Evolutionary conservation across 2,113 vertebrate genomes (phyloP), one percentile per base, ranked within the genome.

Genomic region (Trinectes maculatus): DNA sequence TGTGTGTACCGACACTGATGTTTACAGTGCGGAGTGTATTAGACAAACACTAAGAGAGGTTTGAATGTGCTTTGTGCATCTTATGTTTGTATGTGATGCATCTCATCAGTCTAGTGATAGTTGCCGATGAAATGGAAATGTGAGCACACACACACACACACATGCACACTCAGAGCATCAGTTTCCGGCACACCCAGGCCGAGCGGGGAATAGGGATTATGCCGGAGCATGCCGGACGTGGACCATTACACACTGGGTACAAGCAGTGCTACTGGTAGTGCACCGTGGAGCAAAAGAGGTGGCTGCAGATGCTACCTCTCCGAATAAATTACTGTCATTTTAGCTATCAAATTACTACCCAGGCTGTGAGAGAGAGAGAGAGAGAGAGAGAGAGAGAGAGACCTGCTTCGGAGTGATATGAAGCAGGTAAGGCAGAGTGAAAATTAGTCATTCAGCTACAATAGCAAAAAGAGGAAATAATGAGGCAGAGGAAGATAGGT

Each of bases 271-370:
- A 70, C 58, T 47, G 21, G 52, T 61, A 55, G 60, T 8, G 18
- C 42, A 55, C 52, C 57, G 48, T 54, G 52, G 60, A 72, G 71
- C 55, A 61, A 55, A 37, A 18, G 53, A 52, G 71, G 34, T 2
- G 60, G 62, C 40, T 25, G 59, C 77, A 82, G 67, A 85, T 81
- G 60, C 61, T 66, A 26, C 73, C 53, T 36, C 55, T 54, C 74
- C 16, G 74, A 74, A 40, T 67, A 71, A 79, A 74, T 77, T 70
- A 36, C 40, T 36, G 67, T 74, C 59, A 60, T 80, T 75, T 71
- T 33, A 48, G 51, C 54, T 26, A 21, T 77, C 46, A 55, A 73
- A 74, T 68, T 47, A 59, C 44, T 57, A 81, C 61, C 76, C 51
- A 43, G 25, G 57, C 63, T 70, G 28, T n/a, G 24, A 72, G 31